Conservation (phyloP, 2,888 invertebrate species). For the Ptychoptera contaminata region DNA sequence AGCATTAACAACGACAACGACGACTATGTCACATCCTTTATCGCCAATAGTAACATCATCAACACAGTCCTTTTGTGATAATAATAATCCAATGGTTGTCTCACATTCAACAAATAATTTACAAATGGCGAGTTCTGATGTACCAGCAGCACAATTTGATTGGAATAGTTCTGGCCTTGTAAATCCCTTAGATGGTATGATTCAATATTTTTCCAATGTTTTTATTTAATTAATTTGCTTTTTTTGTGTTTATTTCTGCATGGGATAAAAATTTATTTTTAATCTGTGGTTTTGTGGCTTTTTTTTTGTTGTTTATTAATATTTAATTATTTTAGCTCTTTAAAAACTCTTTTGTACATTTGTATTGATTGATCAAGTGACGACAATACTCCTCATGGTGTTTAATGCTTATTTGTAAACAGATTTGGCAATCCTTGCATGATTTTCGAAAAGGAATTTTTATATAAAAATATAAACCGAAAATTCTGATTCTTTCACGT, state of each 20-base stretch:
- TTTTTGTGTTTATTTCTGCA: background rate
- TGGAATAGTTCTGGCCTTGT: slow-evolving; percentile 56
- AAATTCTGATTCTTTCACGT: no score
- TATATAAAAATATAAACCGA: no score
- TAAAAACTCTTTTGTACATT: no score
- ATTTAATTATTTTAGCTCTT: no score
- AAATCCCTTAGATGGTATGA: slow-evolving; percentile 54
- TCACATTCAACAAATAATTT: background rate
- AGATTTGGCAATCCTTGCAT: no score
- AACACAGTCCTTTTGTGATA: background rate
- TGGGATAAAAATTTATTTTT: slow-evolving; percentile 1
- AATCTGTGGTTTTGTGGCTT: background rate
- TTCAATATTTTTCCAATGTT: slow-evolving; percentile 10
- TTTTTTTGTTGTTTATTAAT: background rate
- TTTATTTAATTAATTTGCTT: slow-evolving; percentile 5
- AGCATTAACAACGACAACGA: slow-evolving; percentile 6
- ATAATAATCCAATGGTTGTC: background rate
- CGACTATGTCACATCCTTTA: slow-evolving; percentile 2
- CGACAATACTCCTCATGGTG: no score
- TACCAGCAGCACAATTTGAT: slow-evolving; percentile 54
- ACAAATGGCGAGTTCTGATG: slow-evolving; percentile 19
- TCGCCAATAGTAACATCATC: background rate
- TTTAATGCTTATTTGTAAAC: no score
- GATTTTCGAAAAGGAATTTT: no score
- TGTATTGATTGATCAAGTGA: no score